Base-by-base conservation (phyloP, 64 coral and sea anemone species). In the Pachyseris speciosa region DNA sequence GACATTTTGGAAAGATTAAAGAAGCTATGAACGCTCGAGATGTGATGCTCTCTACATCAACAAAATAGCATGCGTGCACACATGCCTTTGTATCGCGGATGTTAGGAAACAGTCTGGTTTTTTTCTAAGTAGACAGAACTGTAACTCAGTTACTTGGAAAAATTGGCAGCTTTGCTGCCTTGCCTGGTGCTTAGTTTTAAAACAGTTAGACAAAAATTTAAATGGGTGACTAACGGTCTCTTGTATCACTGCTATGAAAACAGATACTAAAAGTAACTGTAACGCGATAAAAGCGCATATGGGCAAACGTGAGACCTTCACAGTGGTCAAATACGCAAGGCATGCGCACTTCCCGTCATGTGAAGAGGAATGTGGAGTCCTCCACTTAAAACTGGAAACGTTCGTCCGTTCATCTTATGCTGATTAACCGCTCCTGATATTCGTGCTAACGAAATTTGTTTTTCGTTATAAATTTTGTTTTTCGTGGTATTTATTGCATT, bases 1-100 rank as follows among this genome's bases (percentile, higher is more conserved):
- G 86, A 94, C 30, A 89, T 97, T 80, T 69, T 97, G 68, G 95
- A 89, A 29, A 91, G 93, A 43, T 47, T 97, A 32, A 97, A 97
- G 30, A 92, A 92, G 2, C 74, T 97, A 83, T 97, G 78, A 93
- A 44, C 22, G 1, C 20, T 22, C 4, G 33, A 81, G 37, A 4
- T 39, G 53, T 61, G 33, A 32, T 60, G 50, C 60, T 7, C 20
- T 9, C 8, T 39, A 0, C 1, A 41, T 25, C 77, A 28, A 16
- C 8, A 61, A 40, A 55, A 31, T 33, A 38, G 26, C 53, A 12
- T 12, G 36, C 31, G 77, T 19, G 7, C 67, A 16, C 19, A 39
- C 7, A 8, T 13, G 34, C 16, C 67, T 5, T 20, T 20, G 5
- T 57, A 57, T 57, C 0, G 19, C 44, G 13, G 44, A 67, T 65